Conservation (phyloP, 1,140 invertebrate genomes). For the Nephotettix cincticeps region DNA sequence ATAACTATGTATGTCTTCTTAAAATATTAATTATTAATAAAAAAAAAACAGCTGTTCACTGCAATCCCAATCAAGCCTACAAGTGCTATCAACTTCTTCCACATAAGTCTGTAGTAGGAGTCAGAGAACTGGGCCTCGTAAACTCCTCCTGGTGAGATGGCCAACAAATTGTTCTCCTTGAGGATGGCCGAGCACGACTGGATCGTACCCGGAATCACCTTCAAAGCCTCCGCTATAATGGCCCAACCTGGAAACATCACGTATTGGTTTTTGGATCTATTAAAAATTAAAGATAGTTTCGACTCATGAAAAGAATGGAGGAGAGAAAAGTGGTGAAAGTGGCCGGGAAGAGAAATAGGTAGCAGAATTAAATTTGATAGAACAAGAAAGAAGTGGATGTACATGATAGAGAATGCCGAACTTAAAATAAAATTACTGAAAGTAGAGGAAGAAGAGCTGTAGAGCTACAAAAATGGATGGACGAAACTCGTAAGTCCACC, state of each 20-base stretch:
- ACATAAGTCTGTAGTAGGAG: slow-evolving; percentile 90
- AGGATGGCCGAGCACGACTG: slow-evolving; percentile 83
- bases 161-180: slow-evolving; percentile 85
- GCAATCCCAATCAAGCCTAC: too few species aligned
- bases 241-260: slow-evolving; percentile 55
- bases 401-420: too few species aligned
- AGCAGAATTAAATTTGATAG: neutral
- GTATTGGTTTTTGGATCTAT: too few species aligned
- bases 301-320: too few species aligned
- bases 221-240: slow-evolving; percentile 85
- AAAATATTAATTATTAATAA: too few species aligned
- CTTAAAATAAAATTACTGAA: too few species aligned
- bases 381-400: neutral
- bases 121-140: slow-evolving; percentile 96
- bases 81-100: slow-evolving; percentile 93
- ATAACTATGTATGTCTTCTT: too few species aligned
- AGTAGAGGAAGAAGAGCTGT: too few species aligned
- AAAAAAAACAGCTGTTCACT: too few species aligned
- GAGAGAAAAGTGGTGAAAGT: neutral
- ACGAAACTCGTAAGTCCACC: too few species aligned
- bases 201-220: slow-evolving; percentile 92
- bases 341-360: neutral
- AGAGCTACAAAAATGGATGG: too few species aligned
- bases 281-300: too few species aligned
- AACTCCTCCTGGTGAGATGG: slow-evolving; percentile 96